A percentile compares a stretch with the other conserved stretches of the same genome.
Conservation (phyloP, 2,113 vertebrate species). For the Ailurus styani region DNA sequence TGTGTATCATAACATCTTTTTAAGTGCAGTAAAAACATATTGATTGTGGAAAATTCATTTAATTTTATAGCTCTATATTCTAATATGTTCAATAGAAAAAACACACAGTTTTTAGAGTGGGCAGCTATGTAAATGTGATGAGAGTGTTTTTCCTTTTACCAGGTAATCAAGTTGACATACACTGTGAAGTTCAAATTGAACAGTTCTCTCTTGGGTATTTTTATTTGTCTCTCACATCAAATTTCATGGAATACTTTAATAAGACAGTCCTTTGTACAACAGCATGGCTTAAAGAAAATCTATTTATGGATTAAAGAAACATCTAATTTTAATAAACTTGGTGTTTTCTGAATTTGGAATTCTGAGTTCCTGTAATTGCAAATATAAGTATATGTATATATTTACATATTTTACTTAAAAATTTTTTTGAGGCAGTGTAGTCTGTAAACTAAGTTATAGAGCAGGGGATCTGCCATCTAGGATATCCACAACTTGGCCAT, state of each 20-base stretch:
- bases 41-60: slow-evolving; percentile 14
- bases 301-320: slow-evolving; percentile 48
- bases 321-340: slow-evolving; percentile 30
- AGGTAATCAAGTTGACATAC: slow-evolving; percentile 41
- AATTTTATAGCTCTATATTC: slow-evolving; percentile 23
- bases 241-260: slow-evolving; percentile 49
- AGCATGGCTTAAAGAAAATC: slow-evolving; percentile 41
- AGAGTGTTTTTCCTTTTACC: not conserved
- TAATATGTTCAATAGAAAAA: not conserved
- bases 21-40: not conserved
- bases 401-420: not conserved
- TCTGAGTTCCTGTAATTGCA: slow-evolving; percentile 18
- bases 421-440: not conserved
- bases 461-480: not conserved
- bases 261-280: slow-evolving; percentile 15
- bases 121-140: not conserved
- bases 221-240: slow-evolving; percentile 26
- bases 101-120: not conserved
- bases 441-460: not conserved
- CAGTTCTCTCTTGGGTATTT: slow-evolving; percentile 50
- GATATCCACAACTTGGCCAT: not conserved
- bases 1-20: not conserved
- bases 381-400: not conserved
- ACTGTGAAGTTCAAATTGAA: slow-evolving; percentile 43
- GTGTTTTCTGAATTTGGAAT: slow-evolving; percentile 13